Base-by-base conservation (phyloP, 2,888 invertebrate genomes). In the Megamerina dolium region DNA sequence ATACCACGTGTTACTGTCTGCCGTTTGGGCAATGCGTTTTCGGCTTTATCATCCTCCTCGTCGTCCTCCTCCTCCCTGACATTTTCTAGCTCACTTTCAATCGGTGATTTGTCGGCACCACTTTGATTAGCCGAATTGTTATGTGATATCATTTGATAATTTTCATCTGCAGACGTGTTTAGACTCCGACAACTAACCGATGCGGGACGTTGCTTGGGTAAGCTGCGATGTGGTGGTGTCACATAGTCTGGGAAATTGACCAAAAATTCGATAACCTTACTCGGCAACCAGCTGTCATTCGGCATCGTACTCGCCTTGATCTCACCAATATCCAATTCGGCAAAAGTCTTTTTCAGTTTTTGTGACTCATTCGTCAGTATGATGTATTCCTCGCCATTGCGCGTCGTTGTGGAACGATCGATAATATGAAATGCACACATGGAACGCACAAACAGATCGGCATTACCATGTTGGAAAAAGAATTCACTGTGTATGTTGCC, bases 401-500 rank as follows among this genome's bases (percentile, higher is more conserved):
- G 80, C 53, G 89, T 88, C 46, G 82, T 77, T 4, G 47, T 39
- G 46, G 57, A 52, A 30, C 50, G 55, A 34, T 65, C 66, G 17
- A 71, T 58, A 13, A 69, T 56, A 51, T 68, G 64, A 17, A 61
- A 49, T 27, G 64, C 63, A 2, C 62, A 60, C 59, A 72, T 62
- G 10, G 63, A 63, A 4, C 61, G 56, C 13, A 72, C 59, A 47
- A 72, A 72, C 42, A 81, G 79, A 57, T 87, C 86, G 1, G 89
- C 88, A 56, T 91, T 90, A 0, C 87, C 89, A 54, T 86, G 82
- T 65, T 89, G 89, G 72, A 94, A 93, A 63, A 87, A 85, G 63
- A 94, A 87, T 5, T 86, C 83, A 49, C 85, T 64, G 46, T 72
- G 68, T 5, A 64, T 37, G 2, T 37, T 82, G 78, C 83, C 81